Evolutionary conservation across 92 coral and sea anemone genomes (phyloP), one percentile per base, ranked within the genome.

Genomic region (Phenganax marumi): DNA sequence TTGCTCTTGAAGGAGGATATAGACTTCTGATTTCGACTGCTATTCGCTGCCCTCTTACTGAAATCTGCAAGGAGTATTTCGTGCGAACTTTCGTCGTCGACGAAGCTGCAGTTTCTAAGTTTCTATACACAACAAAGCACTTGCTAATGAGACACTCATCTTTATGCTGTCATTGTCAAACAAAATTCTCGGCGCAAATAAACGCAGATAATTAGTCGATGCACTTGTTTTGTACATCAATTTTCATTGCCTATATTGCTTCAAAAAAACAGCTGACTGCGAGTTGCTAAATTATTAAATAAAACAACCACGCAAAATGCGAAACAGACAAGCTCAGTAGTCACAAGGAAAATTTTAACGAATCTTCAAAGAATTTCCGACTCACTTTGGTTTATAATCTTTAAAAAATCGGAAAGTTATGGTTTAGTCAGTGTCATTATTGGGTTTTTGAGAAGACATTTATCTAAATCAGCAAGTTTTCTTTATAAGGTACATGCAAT

Each of bases 261-360:
- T 24, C 49, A 66, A 66, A 66, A 10, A 23, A 12, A 14, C 43
- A 18, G 26, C 72, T 49, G 72, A 66, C 49, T 33, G 33, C 17
- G 49, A 13, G n/a, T 5, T 22, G 49, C 43, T 66, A 25, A 66
- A 66, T 66, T 66, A 66, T 66, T 66, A 66, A 66, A 66, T 66
- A 49, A 10, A 10, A 25, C 9, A 1, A 17, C 43, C 10, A 56
- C 12, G 12, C 11, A 18, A 19, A 68, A 68, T 50, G 47, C 10
- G 9, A 68, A 68, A 2, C 5, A 33, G 43, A 33, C 43, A 1
- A 33, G 43, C 43, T 5, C 3, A 33, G 5, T 5, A 33, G 43
- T 33, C 43, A 33, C 43, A 33, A 33, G 5, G 43, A 33, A 33
- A 33, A 33, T 33, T 33, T 33, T 33, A 33, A 33, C 43, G 43